Evolutionary conservation across 1,140 invertebrate species (phyloP), one percentile per base, ranked within the genome.

Genomic region (Bombus cullumanus): DNA sequence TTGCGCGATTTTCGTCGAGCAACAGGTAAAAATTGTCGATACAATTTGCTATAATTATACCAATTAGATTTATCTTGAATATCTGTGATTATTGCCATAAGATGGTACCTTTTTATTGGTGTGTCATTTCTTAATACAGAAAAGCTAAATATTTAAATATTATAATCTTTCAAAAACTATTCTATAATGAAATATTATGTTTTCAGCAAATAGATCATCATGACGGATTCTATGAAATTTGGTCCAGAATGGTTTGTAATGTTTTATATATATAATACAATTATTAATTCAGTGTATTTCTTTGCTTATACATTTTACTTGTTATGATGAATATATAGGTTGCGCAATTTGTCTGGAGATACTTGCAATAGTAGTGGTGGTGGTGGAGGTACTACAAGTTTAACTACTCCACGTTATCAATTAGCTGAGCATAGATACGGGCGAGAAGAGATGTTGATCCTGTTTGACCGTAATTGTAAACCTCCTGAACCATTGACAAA

Each of bases 401-500:
- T 94, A 85, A 93, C 91, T 88, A 92, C 92, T 81, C 95, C 94
- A 83, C 95, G 95, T 62, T 97, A 96, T 94, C 96, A 98, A 93
- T 94, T 97, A 79, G 97, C 97, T 89, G 97, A 98, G 88, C 96
- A 97, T 96, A 96, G 96, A 84, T 98, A 98, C 91, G 98, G 98
- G 47, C 95, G 98, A 88, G 98, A 99, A 95, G 98, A 98, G 93
- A 98, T 99, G 98, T 94, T 99, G 83, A 97, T 97, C 68, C 93
- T 98, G 57, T 98, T 97, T 92, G 96, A 98, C 90, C 96, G 96
- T 89, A 96, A 95, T 91, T 95, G 96, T 79, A 96, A 96, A 91
- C 95, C 97, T 79, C 97, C 97, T n/a, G 96, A 96, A 84, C 96
- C 96, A 78, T 94, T 98, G 73, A 93, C 96, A 47, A 95, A 95